These are phyloP conservation scores for Parasteatoda tepidariorum DNA, from an alignment of 1,140 invertebrate species.

Conservation along the genomic window DNA sequence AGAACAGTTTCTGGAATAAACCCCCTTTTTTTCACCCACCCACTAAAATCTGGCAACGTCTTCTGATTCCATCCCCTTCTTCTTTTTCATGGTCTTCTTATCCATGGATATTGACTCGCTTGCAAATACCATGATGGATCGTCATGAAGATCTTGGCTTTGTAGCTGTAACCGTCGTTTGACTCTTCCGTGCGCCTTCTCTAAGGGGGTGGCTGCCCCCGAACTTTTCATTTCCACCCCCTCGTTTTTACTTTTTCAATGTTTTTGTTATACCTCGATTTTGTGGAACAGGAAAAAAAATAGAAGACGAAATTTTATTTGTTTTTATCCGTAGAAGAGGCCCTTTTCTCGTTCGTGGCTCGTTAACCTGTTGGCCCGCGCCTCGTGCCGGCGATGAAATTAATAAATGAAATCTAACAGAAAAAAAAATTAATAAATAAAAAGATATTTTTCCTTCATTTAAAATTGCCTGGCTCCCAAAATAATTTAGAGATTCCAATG, in stretches of 20 bases:
- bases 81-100: constrained; percentile 23
- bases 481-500: constrained; percentile 55
- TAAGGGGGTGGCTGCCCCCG: too few species aligned
- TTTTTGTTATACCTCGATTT: neutral
- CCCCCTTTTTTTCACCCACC: neutral
- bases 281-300: neutral
- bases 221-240: neutral
- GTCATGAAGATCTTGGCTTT: neutral
- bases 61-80: constrained; percentile 6
- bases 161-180: constrained; percentile 39
- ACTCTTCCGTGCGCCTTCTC: constrained; percentile 14
- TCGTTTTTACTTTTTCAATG: constrained; percentile 1
- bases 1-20: neutral
- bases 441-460: constrained; percentile 29
- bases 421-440: neutral
- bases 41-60: neutral
- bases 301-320: constrained; percentile 25
- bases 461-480: constrained; percentile 27
- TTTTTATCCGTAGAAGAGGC: neutral
- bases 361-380: constrained; percentile 54
- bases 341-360: constrained; percentile 23
- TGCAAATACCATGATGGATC: constrained; percentile 54
- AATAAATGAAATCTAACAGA: constrained; percentile 26
- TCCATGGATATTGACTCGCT: constrained; percentile 54
- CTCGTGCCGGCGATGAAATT: constrained; percentile 20